Conservation (phyloP, 2,797 vertebrate species). For the Lophotriccus pileatus region DNA sequence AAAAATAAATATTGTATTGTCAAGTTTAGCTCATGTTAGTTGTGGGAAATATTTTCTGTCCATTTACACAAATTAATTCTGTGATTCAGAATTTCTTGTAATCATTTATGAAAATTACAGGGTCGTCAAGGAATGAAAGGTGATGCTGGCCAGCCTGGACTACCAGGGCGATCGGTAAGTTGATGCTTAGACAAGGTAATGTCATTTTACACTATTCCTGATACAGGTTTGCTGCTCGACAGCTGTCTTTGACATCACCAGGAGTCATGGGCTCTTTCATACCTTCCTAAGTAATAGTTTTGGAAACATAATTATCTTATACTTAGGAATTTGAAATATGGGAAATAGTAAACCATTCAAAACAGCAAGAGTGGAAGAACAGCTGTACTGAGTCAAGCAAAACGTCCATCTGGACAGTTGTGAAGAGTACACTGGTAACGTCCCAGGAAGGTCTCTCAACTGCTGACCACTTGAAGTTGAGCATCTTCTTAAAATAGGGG, state of each 20-base stretch:
- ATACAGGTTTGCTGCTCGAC: background rate
- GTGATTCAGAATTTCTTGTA: background rate
- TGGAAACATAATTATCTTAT: background rate
- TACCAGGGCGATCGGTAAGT: slow-evolving; percentile 91
- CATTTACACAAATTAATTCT: background rate
- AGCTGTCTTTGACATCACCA: background rate
- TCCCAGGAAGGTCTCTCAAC: background rate
- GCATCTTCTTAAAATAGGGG: background rate
- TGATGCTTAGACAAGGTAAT: background rate
- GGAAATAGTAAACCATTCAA: background rate
- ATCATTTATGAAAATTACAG: slow-evolving; percentile 67
- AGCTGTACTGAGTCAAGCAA: background rate
- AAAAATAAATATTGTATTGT: background rate
- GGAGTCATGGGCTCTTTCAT: background rate
- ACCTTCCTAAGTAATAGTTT: background rate
- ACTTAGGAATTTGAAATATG: background rate
- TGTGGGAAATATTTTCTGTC: background rate
- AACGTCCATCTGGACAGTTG: background rate
- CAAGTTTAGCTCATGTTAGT: background rate
- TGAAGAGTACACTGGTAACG: background rate
- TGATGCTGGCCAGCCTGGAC: slow-evolving; percentile 88
- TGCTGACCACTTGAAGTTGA: background rate
- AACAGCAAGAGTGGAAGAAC: background rate
- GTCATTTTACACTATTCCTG: background rate
- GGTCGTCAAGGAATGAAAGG: slow-evolving; percentile 94